A percentile compares a stretch with the other conserved stretches of the same genome.
These are phyloP conservation scores for Drosophila limbata DNA, from an alignment of 2,888 invertebrate species.

Conservation along the genomic window DNA sequence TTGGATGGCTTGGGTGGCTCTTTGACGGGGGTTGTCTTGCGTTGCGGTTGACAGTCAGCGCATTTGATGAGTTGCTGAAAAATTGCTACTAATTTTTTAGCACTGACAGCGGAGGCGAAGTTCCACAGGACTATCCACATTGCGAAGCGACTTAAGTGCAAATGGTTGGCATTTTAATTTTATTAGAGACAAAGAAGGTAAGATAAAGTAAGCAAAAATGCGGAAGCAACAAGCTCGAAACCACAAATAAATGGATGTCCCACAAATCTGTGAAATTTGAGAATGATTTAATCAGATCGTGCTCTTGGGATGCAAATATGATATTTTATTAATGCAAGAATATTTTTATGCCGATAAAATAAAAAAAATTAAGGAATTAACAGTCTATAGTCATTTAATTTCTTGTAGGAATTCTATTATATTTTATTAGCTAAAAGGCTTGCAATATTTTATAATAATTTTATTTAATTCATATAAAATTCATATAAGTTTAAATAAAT, in stretches of 20 bases:
- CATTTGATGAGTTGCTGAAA: conserved; percentile 76
- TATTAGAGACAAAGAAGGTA: conserved; percentile 60
- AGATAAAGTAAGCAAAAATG: conserved; percentile 24
- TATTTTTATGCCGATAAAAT: neutral
- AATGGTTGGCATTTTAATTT: conserved; percentile 74
- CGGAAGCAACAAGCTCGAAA: conserved; percentile 44
- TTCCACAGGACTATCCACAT: conserved; percentile 50
- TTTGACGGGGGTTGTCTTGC: conserved; percentile 27
- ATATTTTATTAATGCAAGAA: neutral
- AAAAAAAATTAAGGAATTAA: neutral
- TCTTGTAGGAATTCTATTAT: too few species aligned
- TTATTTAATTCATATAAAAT: too few species aligned
- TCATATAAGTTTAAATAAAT: too few species aligned
- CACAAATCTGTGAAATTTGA: conserved; percentile 27
- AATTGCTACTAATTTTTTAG: conserved; percentile 78
- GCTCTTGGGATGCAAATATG: neutral
- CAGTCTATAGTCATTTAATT: too few species aligned
- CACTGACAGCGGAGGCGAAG: conserved; percentile 42
- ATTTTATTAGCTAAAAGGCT: too few species aligned
- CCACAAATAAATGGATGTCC: conserved; percentile 41
- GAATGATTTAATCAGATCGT: conserved; percentile 12
- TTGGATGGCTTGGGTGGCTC: neutral
- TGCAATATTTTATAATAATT: too few species aligned
- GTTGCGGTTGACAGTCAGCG: conserved; percentile 75
- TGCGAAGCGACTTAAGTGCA: conserved; percentile 64